Conservation (phyloP, 1,140 invertebrate genomes). For the Neodiprion pinetum region DNA sequence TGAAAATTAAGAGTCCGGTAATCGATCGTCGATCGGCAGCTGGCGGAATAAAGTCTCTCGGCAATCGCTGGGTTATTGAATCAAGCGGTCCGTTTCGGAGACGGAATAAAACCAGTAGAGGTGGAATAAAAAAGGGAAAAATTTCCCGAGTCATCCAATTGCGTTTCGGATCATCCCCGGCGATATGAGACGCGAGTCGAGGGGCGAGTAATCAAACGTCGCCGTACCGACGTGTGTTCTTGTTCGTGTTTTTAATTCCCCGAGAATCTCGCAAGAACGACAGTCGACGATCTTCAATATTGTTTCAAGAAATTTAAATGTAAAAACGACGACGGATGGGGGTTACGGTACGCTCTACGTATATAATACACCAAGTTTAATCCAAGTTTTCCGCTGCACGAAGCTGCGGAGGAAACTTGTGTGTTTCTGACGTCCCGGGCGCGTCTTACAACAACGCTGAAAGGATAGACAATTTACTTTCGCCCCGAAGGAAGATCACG, state of each 20-base stretch:
- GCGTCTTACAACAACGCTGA: background rate
- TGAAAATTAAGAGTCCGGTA: too few relatives aligned
- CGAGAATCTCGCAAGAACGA: too few relatives aligned
- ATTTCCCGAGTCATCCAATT: background rate
- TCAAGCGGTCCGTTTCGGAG: too few relatives aligned
- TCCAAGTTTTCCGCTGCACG: background rate
- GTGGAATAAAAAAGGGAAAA: too few relatives aligned
- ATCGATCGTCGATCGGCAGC: too few relatives aligned
- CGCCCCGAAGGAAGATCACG: background rate
- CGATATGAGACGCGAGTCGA: background rate
- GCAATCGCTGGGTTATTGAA: too few relatives aligned
- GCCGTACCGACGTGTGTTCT: background rate
- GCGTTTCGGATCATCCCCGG: background rate
- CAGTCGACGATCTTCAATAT: background rate
- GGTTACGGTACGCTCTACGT: too few relatives aligned
- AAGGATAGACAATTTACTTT: conserved; percentile 1
- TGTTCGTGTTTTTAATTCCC: too few relatives aligned
- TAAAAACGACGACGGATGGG: too few relatives aligned
- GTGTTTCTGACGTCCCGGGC: background rate
- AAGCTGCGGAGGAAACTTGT: background rate
- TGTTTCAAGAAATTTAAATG: conserved; percentile 3
- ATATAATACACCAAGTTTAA: background rate
- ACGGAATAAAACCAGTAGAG: too few relatives aligned
- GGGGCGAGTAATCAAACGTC: background rate
- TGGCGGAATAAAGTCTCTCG: too few relatives aligned